phyloP scores from a whole-genome alignment of 2,888 invertebrate genomes.

The Ophonus ardosiacus region DNA sequence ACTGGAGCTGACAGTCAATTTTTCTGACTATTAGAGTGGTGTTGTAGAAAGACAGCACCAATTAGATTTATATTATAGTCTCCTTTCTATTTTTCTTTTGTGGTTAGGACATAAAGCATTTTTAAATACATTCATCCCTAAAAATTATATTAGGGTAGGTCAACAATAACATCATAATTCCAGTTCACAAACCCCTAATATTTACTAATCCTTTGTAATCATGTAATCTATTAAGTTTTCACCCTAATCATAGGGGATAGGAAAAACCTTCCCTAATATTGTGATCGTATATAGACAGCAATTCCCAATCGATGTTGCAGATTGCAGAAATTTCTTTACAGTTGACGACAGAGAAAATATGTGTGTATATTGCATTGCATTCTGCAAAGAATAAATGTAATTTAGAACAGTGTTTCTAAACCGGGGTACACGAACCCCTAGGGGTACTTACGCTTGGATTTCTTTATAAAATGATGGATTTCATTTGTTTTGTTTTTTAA shows the following conservation, averaged over 20 bases:
- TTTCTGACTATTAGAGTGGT: too few species aligned
- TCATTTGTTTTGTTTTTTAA: too few species aligned
- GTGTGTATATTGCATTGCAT: too few species aligned
- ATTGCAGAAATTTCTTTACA: conserved; percentile 3
- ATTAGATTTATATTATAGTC: neutral
- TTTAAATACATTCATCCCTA: neutral
- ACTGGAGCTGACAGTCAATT: too few species aligned
- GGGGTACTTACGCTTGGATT: too few species aligned
- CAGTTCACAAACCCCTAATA: neutral
- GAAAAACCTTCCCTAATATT: conserved; percentile 7
- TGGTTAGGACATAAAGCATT: neutral
- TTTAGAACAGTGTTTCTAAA: too few species aligned
- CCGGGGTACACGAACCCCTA: too few species aligned
- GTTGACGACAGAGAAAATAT: too few species aligned
- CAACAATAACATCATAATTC: conserved; percentile 29
- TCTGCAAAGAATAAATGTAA: too few species aligned
- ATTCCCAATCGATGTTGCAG: neutral
- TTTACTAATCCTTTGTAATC: neutral
- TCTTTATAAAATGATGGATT: too few species aligned
- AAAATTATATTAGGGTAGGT: conserved; percentile 6
- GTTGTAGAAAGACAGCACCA: too few species aligned
- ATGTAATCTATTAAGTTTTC: neutral
- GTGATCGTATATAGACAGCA: too few species aligned
- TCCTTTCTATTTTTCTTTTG: neutral
- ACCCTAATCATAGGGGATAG: neutral